Evolutionary conservation across 2,113 vertebrate species (phyloP).

Genomic region (Salvelinus alpinus): DNA sequence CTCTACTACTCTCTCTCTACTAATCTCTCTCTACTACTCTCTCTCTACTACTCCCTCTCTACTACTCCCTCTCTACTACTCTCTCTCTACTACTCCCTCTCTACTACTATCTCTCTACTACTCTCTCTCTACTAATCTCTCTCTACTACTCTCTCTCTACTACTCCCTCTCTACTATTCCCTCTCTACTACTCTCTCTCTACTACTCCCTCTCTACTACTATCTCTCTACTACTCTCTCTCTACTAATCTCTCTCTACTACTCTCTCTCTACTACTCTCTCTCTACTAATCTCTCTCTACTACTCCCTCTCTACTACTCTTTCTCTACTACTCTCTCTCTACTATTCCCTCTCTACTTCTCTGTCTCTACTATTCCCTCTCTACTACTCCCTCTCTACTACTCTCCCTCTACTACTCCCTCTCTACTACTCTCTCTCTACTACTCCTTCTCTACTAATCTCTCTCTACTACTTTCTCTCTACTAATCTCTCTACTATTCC

Average conservation of each 20-base stretch:
- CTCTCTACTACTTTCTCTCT: neutral
- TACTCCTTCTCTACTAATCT: neutral
- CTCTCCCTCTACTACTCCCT: constrained; percentile 44
- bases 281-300: neutral
- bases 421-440: constrained; percentile 16
- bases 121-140: neutral
- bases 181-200: neutral
- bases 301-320: neutral
- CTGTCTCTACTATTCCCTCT: neutral
- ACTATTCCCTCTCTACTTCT: neutral
- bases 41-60: neutral
- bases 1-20: neutral
- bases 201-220: neutral
- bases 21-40: neutral
- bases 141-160: neutral
- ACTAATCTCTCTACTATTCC: no score
- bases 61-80: neutral
- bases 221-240: neutral
- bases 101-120: constrained; percentile 34
- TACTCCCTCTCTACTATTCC: neutral
- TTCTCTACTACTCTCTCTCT: neutral
- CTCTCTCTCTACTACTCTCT: neutral
- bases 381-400: constrained; percentile 48
- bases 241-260: neutral
- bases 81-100: constrained; percentile 56